Base-by-base conservation (phyloP, 2,888 invertebrate species). In the Pandemis heparana region DNA sequence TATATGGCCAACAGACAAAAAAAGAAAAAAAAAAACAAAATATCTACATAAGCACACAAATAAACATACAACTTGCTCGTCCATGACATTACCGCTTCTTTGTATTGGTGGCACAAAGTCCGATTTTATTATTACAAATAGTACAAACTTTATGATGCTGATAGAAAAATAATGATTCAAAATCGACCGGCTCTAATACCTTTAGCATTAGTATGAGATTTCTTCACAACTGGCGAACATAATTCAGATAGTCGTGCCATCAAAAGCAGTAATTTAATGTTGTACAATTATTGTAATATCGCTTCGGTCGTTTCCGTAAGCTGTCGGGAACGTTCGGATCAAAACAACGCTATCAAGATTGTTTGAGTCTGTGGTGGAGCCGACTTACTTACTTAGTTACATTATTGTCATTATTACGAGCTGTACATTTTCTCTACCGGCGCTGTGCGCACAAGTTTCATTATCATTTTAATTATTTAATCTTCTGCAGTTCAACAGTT, bases 251-350 rank as follows among this genome's bases (percentile, higher is more conserved):
- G 65, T 64, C 59, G 41, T 39, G 53, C 43, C 43, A 48, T n/a
- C 38, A 6, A 1, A 60, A 65, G 63, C 69, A 23, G 74, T 41
- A 74, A 60, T 61, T 63, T 65, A 60, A 70, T 65, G 51, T 74
- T 74, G 68, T 53, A 39, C 48, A n/a, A 63, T 41, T 41, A 64
- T 59, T 39, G 77, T 88, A 87, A 87, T 83, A 86, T 70, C 79
- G 77, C 74, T 76, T 93, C 92, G 93, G 84, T 59, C 77, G 77
- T 87, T 87, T 90, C 86, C 93, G 93, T 78, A 73, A 48, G 69
- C 72, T 75, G 78, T 93, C 94, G 94, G 84, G 76, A 43, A 75
- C 75, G 79, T 72, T 92, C 91, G 92, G 87, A 82, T 79, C 90
- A 92, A 89, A 92, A 94, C 92, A 92, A 87, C 85, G 83, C 77